phyloP scores from a whole-genome alignment of 2,113 vertebrate species.

The Aythya baeri region DNA sequence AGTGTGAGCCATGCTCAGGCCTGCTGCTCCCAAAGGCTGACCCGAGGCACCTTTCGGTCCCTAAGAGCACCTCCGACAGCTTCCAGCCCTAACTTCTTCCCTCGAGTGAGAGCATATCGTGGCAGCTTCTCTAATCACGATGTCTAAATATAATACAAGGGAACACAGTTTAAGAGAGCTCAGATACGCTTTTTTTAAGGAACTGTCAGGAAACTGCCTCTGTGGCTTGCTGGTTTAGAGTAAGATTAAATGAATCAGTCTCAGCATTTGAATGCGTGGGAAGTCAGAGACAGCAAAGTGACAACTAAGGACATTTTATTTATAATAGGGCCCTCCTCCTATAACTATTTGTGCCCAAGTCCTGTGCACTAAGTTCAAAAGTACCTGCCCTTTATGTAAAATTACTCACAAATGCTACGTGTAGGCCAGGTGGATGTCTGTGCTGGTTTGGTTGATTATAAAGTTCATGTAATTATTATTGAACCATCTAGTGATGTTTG shows the following conservation, averaged over 20 bases:
- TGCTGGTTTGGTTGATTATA: not conserved
- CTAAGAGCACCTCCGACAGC: not conserved
- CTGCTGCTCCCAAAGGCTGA: not conserved
- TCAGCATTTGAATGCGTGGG: conserved; percentile 62
- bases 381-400: conserved; percentile 27
- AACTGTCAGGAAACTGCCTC: conserved; percentile 54
- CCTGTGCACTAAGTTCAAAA: not conserved
- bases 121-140: conserved; percentile 35
- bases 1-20: not conserved
- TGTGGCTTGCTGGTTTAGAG: conserved; percentile 50
- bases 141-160: conserved; percentile 53
- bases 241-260: conserved; percentile 69
- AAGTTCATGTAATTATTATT: conserved; percentile 48
- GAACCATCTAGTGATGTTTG: not conserved
- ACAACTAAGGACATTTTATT: conserved; percentile 47
- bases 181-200: conserved; percentile 30
- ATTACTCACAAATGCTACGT: conserved; percentile 15
- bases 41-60: rapidly evolving
- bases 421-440: not conserved
- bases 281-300: conserved; percentile 64
- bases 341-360: conserved; percentile 26
- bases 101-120: conserved; percentile 26
- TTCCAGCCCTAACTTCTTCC: conserved; percentile 8
- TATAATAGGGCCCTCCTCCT: conserved; percentile 48
- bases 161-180: conserved; percentile 39